Base-by-base conservation (phyloP, 2,113 vertebrate species). In the Alaudala cheleensis region DNA sequence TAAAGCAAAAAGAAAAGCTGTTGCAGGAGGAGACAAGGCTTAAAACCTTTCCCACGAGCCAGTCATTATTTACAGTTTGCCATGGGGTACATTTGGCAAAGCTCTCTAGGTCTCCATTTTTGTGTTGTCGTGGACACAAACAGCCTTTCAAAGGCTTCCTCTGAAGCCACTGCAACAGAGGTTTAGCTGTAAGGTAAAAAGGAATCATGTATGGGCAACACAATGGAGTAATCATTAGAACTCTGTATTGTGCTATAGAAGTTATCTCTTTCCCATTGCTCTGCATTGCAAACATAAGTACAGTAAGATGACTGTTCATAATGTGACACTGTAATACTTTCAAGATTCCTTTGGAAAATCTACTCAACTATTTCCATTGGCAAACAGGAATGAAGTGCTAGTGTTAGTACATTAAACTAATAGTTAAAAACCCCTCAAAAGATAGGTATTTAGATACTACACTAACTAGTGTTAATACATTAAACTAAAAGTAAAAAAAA, bases 191-290 rank as follows among this genome's bases (percentile, higher is more conserved):
- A 95, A 95, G 91, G 74, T 92, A 90, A 96, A 96, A 97, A 37
- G 79, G 97, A 97, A 86, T 94, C 83, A 94, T 93, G 80, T 69
- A 61, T 96, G 87, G 76, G 65, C 57, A 95, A 64, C 66, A 90
- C 89, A 96, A 96, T 87, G 78, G 81, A 95, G 96, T 96, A 86
- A 88, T 96, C 86, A 88, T 91, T 95, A 96, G 80, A 91, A 86
- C 67, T 89, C 47, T 89, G 28, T 93, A 79, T 96, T 78, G 47
- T 61, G n/a, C 51, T 72, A 29, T 69, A 91, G 88, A 86, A 88
- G n/a, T 90, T 91, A 51, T 83, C 40, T 77, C 12, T 84, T 45
- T 81, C 85, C 73, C 76, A 93, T 31, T 92, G 73, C 49, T 89
- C 78, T 96, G 31, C 72, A 81, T 51, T 93, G 88, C 73, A 96